Evolutionary conservation across 1,140 invertebrate species (phyloP).

Genomic region (Mamestra configurata): DNA sequence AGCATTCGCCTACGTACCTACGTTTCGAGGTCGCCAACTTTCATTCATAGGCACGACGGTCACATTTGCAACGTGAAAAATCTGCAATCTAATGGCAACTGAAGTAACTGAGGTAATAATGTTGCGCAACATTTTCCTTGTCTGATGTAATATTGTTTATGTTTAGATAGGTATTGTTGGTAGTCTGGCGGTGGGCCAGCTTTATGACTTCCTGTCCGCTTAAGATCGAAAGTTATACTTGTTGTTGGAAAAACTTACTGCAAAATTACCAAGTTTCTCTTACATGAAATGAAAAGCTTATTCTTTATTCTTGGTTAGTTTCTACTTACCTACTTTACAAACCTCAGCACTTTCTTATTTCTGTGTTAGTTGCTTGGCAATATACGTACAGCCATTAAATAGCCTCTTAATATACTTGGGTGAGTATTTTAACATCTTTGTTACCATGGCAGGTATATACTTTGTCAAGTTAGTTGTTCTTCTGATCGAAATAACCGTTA

Average conservation of each 20-base stretch:
- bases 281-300: no score
- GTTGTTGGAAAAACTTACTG: neutral
- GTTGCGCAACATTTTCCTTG: conserved; percentile 29
- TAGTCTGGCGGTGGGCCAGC: neutral
- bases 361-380: neutral
- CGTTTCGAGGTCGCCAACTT: conserved; percentile 83
- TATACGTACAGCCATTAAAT: neutral
- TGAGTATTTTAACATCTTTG: conserved; percentile 26
- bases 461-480: neutral
- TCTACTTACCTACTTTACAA: no score
- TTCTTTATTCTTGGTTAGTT: no score
- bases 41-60: conserved; percentile 78
- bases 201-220: conserved; percentile 16
- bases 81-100: conserved; percentile 48
- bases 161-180: neutral
- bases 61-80: conserved; percentile 56
- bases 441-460: neutral
- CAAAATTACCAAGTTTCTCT: no score
- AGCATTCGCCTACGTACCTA: conserved; percentile 79
- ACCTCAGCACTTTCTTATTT: neutral
- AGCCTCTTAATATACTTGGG: neutral
- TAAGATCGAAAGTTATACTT: neutral
- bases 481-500: neutral
- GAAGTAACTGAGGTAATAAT: conserved; percentile 32
- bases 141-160: conserved; percentile 13